Evolutionary conservation across 2,888 invertebrate species (phyloP), one percentile per base, ranked within the genome.

Genomic region (Tenthredo distinguenda): DNA sequence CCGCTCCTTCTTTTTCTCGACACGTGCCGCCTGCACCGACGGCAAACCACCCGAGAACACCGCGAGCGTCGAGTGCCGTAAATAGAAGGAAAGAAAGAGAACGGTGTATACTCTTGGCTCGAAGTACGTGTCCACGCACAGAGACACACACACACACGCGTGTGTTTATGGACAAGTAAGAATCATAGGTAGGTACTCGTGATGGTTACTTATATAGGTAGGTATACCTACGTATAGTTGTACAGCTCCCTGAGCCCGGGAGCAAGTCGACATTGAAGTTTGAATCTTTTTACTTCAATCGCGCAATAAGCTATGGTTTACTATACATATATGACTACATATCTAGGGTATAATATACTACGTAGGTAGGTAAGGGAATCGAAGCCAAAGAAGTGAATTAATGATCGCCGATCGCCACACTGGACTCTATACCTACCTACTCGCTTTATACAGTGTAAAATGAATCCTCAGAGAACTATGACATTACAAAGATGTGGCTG

Each of bases 21-120:
- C 81, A 81, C 81, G 81, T 81, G 81, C 65, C 81, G 62, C 81
- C 62, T 40, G 81, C 37, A 74, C 72, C 77, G 50, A 77, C 77
- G n/a, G 77, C 77, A 77, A 77, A 77, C 50, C 55, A 43, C n/a
- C 40, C 47, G 55, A 77, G 77, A 77, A 55, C 77, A 55, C 77
- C 47, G 77, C 47, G 47, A 74, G 58, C 58, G 81, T 62, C 58
- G 81, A 81, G 81, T 58, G 81, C 81, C 81, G 81, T 81, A 81
- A 81, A 81, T 81, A 81, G 81, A 81, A 37, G 81, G 81, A 62
- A 62, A 58, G 37, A 37, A 37, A 81, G 43, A 40, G 72, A 43
- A 21, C 40, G 72, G 43, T 43, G 72, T 43, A 40, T 21, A 74
- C 77, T 55, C 55, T 74, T 74, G 77, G 47, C 77, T 55, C 77